Conservation (phyloP, 2,797 vertebrate genomes). For the Cryptoprocta ferox region DNA sequence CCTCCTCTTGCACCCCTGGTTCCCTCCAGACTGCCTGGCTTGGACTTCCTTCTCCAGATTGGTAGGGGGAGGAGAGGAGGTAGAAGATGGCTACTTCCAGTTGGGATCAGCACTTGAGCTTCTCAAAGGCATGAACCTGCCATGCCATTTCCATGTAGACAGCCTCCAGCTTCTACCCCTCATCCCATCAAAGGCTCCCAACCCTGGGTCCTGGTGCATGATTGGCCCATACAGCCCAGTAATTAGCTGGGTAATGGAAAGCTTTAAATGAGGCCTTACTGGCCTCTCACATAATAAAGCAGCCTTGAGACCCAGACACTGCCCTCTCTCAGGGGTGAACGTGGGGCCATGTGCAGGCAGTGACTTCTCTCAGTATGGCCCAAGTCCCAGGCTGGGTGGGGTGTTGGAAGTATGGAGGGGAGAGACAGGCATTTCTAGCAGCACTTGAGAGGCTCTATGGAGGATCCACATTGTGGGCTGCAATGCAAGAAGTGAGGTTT, state of each 20-base stretch:
- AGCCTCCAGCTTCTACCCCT: not conserved
- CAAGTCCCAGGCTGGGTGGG: not conserved
- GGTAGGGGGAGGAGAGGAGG: not conserved
- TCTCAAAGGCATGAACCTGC: not conserved
- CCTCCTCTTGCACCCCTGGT: not conserved
- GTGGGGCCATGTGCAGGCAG: not conserved
- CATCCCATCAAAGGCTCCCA: not conserved
- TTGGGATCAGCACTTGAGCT: not conserved
- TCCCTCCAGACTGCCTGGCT: not conserved
- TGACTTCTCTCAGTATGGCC: not conserved
- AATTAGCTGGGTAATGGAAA: conserved; percentile 59
- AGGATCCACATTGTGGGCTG: not conserved
- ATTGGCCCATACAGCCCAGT: conserved; percentile 20
- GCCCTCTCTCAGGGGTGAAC: conserved; percentile 32
- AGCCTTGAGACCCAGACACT: conserved; percentile 40
- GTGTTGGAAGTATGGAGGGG: not conserved
- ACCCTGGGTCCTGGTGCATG: not conserved
- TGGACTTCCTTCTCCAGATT: not conserved
- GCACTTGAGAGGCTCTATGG: not conserved
- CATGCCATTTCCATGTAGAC: not conserved
- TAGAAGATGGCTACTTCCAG: not conserved
- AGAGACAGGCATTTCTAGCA: not conserved
- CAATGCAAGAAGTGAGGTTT: not conserved
- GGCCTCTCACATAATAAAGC: conserved; percentile 49
- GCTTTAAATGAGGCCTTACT: conserved; percentile 51